Conservation (phyloP, 2,113 vertebrate species). For the Xyliphius kryptos region DNA sequence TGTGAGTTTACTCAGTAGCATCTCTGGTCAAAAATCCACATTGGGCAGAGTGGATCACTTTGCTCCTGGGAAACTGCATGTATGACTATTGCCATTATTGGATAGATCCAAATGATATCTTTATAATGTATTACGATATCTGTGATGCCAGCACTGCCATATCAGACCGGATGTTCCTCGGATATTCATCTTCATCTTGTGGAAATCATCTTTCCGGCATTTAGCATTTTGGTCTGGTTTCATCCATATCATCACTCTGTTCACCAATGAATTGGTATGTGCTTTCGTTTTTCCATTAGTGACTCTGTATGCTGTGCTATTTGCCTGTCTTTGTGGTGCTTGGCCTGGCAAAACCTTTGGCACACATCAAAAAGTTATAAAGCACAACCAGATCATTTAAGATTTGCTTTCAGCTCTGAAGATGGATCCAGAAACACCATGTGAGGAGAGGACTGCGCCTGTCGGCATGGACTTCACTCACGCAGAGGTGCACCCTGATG, state of each 20-base stretch:
- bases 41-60: too few species aligned
- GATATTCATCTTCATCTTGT: constrained; percentile 48
- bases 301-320: constrained; percentile 54
- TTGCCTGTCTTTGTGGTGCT: constrained; percentile 57
- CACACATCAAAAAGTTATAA: constrained; percentile 16
- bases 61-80: too few species aligned
- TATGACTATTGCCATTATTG: too few species aligned
- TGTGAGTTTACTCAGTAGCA: too few species aligned
- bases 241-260: constrained; percentile 56
- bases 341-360: constrained; percentile 51
- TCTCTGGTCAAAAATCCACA: too few species aligned
- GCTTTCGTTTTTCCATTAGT: constrained; percentile 48
- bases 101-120: too few species aligned
- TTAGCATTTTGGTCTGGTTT: constrained; percentile 58
- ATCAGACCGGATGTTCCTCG: constrained; percentile 27
- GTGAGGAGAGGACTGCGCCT: constrained; percentile 58
- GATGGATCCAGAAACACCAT: constrained; percentile 85
- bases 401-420: constrained; percentile 97
- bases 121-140: too few species aligned
- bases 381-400: constrained; percentile 78
- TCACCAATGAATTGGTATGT: constrained; percentile 62
- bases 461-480: constrained; percentile 65
- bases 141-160: too few species aligned
- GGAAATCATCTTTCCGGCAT: constrained; percentile 55
- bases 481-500: constrained; percentile 58